phyloP scores from a whole-genome alignment of 2,113 vertebrate species.

The Rhinichthys klamathensis region DNA sequence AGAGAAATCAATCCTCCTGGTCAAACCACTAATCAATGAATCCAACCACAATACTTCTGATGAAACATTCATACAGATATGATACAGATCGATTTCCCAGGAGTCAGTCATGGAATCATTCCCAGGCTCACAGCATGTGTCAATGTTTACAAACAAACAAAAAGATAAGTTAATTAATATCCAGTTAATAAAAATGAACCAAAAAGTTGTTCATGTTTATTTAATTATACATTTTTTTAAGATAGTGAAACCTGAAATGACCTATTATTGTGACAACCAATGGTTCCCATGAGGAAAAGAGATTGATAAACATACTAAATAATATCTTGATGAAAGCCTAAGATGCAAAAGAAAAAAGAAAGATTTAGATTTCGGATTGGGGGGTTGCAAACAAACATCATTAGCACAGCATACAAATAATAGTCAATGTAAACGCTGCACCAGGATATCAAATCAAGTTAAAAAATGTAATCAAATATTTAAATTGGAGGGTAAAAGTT shows the following conservation, averaged over 20 bases:
- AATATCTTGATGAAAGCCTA: neutral
- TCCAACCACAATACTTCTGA: slow-evolving; percentile 31
- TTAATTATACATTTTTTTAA: neutral
- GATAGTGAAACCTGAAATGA: neutral
- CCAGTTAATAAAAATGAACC: neutral
- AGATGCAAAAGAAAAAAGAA: neutral
- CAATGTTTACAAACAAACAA: slow-evolving; percentile 4
- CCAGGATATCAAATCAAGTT: neutral
- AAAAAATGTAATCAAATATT: neutral
- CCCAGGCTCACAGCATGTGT: neutral
- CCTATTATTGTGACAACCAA: neutral
- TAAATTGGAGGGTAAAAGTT: neutral
- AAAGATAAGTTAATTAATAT: neutral
- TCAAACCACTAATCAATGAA: slow-evolving; percentile 38
- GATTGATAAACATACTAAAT: neutral
- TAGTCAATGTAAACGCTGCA: neutral
- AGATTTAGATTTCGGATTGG: neutral
- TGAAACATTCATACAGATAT: slow-evolving; percentile 21
- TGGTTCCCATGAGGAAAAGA: neutral
- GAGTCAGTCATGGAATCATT: slow-evolving; percentile 15
- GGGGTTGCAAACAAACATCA: neutral
- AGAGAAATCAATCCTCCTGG: slow-evolving; percentile 13
- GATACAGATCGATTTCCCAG: slow-evolving; percentile 3
- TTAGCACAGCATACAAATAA: neutral
- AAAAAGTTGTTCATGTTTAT: neutral